Conservation (phyloP, 2,113 vertebrate genomes). For the Oreochromis spilurus region DNA sequence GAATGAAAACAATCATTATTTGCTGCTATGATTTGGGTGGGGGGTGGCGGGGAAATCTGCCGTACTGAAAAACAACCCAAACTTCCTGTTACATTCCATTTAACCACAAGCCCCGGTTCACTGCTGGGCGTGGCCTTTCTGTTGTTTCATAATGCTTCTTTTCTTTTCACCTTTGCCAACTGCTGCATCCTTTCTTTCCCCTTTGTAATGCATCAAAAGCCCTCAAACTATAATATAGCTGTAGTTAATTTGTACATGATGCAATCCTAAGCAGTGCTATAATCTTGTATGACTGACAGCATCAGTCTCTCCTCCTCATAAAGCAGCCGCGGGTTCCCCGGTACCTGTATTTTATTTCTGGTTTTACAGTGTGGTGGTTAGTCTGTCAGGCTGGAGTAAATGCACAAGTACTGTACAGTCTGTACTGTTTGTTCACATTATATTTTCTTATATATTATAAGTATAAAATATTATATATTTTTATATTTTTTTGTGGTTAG, state of each 20-base stretch:
- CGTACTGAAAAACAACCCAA: not conserved
- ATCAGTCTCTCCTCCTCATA: not conserved
- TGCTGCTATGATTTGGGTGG: not conserved
- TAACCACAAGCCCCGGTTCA: not conserved
- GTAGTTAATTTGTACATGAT: not conserved
- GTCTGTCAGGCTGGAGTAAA: not conserved
- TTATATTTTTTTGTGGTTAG: not conserved
- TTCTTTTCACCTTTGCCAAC: not conserved
- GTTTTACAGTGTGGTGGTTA: not conserved
- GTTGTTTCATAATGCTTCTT: not conserved
- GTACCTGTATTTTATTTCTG: not conserved
- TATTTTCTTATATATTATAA: not conserved
- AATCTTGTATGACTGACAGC: not conserved
- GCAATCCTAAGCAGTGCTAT: not conserved
- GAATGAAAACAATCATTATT: accelerated
- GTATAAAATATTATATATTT: not conserved
- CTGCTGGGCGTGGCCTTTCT: not conserved
- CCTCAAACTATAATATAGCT: not conserved
- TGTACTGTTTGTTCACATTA: not conserved
- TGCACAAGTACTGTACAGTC: not conserved
- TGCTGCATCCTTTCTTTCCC: not conserved
- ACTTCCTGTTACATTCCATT: not conserved
- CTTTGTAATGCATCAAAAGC: not conserved
- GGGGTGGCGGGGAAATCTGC: not conserved
- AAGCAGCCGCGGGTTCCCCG: not conserved